Conservation (phyloP, 2,113 vertebrate genomes). For the Camelus dromedarius region DNA sequence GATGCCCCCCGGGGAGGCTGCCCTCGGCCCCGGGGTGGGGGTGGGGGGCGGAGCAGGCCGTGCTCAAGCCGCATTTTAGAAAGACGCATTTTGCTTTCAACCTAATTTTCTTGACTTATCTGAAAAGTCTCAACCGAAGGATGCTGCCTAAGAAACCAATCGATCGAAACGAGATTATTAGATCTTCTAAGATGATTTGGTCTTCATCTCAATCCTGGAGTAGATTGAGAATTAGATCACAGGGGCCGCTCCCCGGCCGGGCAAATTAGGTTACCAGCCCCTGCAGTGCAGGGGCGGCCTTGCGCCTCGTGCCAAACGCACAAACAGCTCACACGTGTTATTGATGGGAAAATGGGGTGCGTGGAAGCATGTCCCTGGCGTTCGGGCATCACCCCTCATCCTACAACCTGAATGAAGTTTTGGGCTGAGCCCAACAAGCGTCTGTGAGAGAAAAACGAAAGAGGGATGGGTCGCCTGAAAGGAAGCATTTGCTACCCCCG, state of each 20-base stretch:
- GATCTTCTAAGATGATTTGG: conserved; percentile 96
- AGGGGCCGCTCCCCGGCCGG: conserved; percentile 88
- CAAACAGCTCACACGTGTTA: background rate
- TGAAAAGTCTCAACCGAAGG: conserved; percentile 90
- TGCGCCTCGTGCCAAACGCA: background rate
- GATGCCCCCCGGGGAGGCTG: conserved; percentile 69
- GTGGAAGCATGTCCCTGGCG: accelerated
- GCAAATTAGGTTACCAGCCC: conserved; percentile 93
- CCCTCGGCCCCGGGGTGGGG: conserved; percentile 64
- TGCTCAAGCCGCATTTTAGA: conserved; percentile 74
- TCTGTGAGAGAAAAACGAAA: accelerated
- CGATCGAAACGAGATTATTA: conserved; percentile 95
- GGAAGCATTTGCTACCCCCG: accelerated
- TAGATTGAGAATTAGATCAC: conserved; percentile 96
- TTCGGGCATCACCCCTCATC: accelerated
- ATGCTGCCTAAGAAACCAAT: conserved; percentile 92
- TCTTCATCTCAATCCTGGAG: conserved; percentile 92
- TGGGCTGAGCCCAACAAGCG: accelerated
- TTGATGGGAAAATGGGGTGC: background rate
- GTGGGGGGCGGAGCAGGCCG: conserved; percentile 60
- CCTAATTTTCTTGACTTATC: conserved; percentile 91
- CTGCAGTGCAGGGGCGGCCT: conserved; percentile 81
- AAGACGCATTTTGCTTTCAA: conserved; percentile 83
- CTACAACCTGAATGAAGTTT: background rate
- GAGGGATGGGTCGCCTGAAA: background rate